These are phyloP conservation scores for Patiria pectinifera DNA, from an alignment of 53 echinoderm and acorn worm genomes.

Conservation along the genomic window DNA sequence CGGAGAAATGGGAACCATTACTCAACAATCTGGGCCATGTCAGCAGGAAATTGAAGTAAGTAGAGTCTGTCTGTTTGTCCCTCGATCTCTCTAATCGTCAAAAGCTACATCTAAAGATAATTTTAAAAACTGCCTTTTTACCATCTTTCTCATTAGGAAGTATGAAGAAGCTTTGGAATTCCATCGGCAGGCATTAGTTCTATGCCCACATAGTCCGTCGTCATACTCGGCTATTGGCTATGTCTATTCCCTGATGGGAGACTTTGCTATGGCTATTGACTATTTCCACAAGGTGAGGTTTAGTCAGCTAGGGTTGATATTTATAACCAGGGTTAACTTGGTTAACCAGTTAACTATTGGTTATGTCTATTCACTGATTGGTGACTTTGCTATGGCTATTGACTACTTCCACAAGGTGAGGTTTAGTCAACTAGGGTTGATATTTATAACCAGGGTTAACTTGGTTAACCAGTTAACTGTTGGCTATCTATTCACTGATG, in stretches of 20 bases:
- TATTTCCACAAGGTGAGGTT: slow-evolving; percentile 94
- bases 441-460: background rate
- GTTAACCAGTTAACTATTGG: slow-evolving; percentile 70
- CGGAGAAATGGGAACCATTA: slow-evolving; percentile 97
- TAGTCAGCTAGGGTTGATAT: background rate
- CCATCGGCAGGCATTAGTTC: slow-evolving; percentile 86
- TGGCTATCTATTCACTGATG: slow-evolving; percentile 52
- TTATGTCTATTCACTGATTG: slow-evolving; percentile 83
- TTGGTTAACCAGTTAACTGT: background rate
- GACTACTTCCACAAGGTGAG: slow-evolving; percentile 98
- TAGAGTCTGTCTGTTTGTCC: background rate
- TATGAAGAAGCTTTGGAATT: slow-evolving; percentile 88
- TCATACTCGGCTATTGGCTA: slow-evolving; percentile 91
- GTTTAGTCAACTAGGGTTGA: background rate
- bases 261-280: slow-evolving; percentile 91
- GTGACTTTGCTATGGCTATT: slow-evolving; percentile 86
- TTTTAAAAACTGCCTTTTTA: no score
- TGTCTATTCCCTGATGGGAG: slow-evolving; percentile 81
- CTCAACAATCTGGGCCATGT: slow-evolving; percentile 96
- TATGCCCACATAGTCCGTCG: slow-evolving; percentile 87
- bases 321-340: background rate
- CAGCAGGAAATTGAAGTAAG: slow-evolving; percentile 93
- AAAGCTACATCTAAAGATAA: background rate
- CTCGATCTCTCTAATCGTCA: background rate
- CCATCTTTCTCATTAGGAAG: slow-evolving; percentile 58